These are phyloP conservation scores for Heloderma charlesbogerti DNA, from an alignment of 2,113 vertebrate species.

Conservation along the genomic window DNA sequence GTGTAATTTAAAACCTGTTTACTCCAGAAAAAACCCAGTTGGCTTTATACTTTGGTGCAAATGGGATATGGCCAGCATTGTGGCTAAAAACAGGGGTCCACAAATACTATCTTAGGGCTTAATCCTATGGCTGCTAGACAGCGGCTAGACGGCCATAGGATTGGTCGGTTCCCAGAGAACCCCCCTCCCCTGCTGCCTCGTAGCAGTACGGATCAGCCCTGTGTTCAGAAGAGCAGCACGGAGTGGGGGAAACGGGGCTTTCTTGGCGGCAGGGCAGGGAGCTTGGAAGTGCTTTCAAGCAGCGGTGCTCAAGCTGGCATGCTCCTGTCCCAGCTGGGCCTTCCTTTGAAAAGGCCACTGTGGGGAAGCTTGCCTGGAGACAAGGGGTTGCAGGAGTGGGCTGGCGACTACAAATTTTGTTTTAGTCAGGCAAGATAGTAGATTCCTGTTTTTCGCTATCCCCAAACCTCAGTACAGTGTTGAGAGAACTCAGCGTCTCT, in stretches of 20 bases:
- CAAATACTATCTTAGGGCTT: background rate
- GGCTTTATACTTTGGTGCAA: background rate
- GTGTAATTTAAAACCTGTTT: background rate
- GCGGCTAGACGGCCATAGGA: no score
- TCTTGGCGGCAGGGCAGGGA: no score
- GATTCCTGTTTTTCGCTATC: background rate
- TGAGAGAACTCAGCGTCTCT: background rate
- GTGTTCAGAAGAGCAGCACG: no score
- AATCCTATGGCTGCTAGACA: no score
- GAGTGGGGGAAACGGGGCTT: no score
- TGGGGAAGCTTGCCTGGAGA: background rate
- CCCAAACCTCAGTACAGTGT: background rate
- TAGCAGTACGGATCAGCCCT: no score
- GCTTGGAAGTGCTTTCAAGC: background rate
- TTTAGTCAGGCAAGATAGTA: background rate
- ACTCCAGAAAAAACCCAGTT: background rate
- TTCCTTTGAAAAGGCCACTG: background rate
- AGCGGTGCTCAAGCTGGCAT: background rate
- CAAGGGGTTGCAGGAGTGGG: background rate
- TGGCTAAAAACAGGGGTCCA: background rate
- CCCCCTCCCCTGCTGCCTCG: no score
- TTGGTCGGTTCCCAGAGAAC: no score
- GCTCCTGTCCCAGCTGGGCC: background rate
- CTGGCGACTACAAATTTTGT: background rate
- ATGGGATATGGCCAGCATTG: background rate